Evolutionary conservation across 1,140 invertebrate genomes (phyloP).

Genomic region (Sitobion miscanthi): DNA sequence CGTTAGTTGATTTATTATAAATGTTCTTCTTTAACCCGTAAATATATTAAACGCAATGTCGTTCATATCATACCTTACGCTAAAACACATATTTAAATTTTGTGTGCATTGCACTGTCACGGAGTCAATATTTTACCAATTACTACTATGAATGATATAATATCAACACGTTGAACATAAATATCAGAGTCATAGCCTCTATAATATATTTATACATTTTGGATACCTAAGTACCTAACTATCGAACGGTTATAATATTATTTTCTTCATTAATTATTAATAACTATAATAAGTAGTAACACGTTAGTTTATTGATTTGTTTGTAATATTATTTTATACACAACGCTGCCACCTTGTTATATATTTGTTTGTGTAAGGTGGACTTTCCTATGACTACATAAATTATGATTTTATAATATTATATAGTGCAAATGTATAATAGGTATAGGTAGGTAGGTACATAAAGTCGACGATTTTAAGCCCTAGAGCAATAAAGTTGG

Average conservation of each 20-base stretch:
- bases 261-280: background rate
- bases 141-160: background rate
- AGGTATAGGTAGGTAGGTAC: background rate
- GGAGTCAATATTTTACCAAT: background rate
- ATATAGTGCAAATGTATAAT: background rate
- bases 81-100: background rate
- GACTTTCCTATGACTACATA: background rate
- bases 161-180: background rate
- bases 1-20: background rate
- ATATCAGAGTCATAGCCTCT: conserved; percentile 2
- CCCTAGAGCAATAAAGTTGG: background rate
- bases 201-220: background rate
- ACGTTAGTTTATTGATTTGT: background rate
- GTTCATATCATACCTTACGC: background rate
- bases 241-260: background rate
- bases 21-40: background rate
- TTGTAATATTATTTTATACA: background rate
- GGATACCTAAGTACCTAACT: background rate
- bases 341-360: background rate
- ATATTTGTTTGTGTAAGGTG: background rate
- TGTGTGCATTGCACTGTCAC: background rate
- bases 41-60: background rate
- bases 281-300: background rate
- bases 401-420: background rate
- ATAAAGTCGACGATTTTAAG: background rate